Evolutionary conservation across 2,797 vertebrate species (phyloP).

Genomic region (Acridotheres tristis): DNA sequence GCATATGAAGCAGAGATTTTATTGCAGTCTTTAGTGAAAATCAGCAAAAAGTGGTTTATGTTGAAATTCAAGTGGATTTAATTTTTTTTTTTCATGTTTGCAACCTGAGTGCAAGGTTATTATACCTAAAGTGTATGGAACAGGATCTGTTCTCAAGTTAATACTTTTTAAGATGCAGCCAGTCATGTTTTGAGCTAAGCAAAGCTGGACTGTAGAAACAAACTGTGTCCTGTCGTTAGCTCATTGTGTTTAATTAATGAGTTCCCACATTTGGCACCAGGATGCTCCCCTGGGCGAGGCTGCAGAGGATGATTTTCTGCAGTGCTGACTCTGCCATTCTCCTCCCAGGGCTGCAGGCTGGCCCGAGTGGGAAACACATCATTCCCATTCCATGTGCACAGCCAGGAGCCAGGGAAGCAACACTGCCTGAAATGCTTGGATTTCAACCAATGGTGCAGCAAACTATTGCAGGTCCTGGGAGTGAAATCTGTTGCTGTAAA

Average conservation of each 20-base stretch:
- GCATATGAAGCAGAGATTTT: neutral
- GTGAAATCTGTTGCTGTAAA: constrained; percentile 48
- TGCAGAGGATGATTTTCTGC: constrained; percentile 43
- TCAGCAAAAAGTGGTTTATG: neutral
- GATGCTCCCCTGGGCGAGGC: constrained; percentile 13
- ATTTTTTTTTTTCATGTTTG: neutral
- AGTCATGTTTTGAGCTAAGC: neutral
- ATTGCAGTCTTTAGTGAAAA: neutral
- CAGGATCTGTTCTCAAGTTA: neutral
- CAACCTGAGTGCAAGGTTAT: neutral
- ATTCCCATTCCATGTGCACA: constrained; percentile 73
- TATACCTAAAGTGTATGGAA: neutral
- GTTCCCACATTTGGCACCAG: constrained; percentile 6
- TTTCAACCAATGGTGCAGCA: constrained; percentile 71
- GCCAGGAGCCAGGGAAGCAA: constrained; percentile 54
- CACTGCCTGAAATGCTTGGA: constrained; percentile 72
- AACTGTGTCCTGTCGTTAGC: constrained; percentile 5
- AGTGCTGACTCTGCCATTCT: constrained; percentile 71
- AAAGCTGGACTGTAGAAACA: neutral
- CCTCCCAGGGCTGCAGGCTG: constrained; percentile 68
- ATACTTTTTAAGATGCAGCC: neutral
- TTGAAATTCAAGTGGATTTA: neutral
- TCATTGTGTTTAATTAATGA: constrained; percentile 32
- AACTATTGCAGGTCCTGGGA: constrained; percentile 69
- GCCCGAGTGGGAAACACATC: constrained; percentile 62